These are phyloP conservation scores for Odontesthes bonariensis DNA, from an alignment of 2,113 vertebrate species.

Conservation along the genomic window DNA sequence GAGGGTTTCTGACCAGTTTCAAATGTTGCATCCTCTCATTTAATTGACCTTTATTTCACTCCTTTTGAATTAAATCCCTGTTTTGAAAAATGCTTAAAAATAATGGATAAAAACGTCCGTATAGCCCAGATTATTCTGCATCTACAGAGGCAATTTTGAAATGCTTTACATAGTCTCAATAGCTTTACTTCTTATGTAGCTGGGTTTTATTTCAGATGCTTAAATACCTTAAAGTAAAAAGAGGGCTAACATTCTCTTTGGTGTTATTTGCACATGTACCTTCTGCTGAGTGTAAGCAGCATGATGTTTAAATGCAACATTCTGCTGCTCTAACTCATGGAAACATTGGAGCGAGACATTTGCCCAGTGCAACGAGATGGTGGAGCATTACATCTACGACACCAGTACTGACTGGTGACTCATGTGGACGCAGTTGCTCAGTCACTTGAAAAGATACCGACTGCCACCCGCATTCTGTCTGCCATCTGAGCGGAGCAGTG, in stretches of 20 bases:
- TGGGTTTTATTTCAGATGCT: conserved; percentile 3
- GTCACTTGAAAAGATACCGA: conserved; percentile 7
- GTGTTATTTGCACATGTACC: not conserved
- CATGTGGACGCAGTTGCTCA: not conserved
- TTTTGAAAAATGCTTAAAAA: no score
- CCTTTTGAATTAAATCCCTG: not conserved
- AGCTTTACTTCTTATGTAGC: not conserved
- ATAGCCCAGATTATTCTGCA: not conserved
- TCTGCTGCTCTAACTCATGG: conserved; percentile 10
- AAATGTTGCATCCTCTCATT: conserved; percentile 21
- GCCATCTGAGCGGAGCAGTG: conserved; percentile 41
- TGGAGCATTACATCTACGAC: not conserved
- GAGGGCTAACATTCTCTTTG: not conserved
- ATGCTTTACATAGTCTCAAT: not conserved
- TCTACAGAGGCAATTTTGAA: not conserved
- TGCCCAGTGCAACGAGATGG: conserved; percentile 12
- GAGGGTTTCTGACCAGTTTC: conserved; percentile 12
- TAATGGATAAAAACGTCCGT: not conserved
- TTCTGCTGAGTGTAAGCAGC: conserved; percentile 5
- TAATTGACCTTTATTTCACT: conserved; percentile 35
- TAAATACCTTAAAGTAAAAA: conserved; percentile 1
- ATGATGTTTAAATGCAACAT: not conserved
- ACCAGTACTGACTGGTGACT: conserved; percentile 1
- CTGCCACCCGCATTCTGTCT: conserved; percentile 30
- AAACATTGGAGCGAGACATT: conserved; percentile 2